Percentiles rank a stretch among this genome's conserved stretches.
phyloP scores from a whole-genome alignment of 2,797 vertebrate genomes.

The Pachyuromys duprasi region DNA sequence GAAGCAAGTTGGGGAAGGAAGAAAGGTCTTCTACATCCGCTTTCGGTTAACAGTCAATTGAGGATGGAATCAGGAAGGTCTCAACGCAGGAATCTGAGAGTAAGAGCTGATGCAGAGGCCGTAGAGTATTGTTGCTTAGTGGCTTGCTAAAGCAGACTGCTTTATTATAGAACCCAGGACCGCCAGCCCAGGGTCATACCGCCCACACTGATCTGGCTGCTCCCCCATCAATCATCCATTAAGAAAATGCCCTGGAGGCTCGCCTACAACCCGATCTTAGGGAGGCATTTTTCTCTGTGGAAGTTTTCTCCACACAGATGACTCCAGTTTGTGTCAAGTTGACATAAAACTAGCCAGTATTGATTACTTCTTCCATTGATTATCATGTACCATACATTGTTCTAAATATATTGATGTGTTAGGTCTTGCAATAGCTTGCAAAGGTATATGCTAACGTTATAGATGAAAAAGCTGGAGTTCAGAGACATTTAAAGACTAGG shows the following conservation, averaged over 20 bases:
- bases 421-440: neutral
- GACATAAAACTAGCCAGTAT: neutral
- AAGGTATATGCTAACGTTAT: neutral
- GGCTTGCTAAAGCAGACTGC: neutral
- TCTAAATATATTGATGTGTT: neutral
- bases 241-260: neutral
- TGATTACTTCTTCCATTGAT: neutral
- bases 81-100: neutral
- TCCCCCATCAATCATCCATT: neutral
- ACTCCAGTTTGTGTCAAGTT: neutral
- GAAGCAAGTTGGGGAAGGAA: neutral
- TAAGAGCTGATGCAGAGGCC: neutral
- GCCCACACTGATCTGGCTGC: too few species aligned
- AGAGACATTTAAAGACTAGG: neutral
- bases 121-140: neutral
- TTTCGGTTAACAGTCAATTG: neutral
- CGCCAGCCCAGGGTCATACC: neutral
- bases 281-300: neutral
- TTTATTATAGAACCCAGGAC: neutral
- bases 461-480: slow-evolving; percentile 28
- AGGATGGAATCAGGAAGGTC: too few species aligned
- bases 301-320: neutral
- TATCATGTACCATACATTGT: neutral
- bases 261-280: neutral
- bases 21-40: neutral